These are phyloP conservation scores for Caranx melampygus DNA, from an alignment of 2,113 vertebrate species.

Conservation along the genomic window DNA sequence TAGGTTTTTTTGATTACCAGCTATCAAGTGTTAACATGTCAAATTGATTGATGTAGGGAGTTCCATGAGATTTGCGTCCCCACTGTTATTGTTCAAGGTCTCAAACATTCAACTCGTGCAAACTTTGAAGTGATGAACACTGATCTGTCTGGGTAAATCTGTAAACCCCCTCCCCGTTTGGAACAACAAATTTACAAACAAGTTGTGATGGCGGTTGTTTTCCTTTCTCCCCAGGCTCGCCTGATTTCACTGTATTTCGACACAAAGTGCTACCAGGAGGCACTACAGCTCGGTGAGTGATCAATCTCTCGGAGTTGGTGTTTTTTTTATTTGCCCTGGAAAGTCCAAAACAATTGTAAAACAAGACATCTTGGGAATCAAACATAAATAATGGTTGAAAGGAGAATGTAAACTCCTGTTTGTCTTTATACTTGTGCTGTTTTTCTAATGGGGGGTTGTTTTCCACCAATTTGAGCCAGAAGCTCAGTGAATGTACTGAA, in stretches of 20 bases:
- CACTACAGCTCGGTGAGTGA: conserved; percentile 92
- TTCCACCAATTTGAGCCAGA: not conserved
- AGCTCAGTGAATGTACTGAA: not conserved
- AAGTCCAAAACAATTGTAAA: not conserved
- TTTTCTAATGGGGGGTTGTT: not conserved
- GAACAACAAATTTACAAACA: not conserved
- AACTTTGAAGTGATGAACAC: not conserved
- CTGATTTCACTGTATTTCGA: conserved; percentile 98
- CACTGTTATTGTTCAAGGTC: not conserved
- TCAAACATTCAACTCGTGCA: not conserved
- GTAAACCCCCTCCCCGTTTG: too few relatives aligned
- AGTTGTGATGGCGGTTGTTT: not conserved
- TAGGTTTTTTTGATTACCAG: too few relatives aligned
- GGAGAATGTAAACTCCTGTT: not conserved
- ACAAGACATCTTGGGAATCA: not conserved
- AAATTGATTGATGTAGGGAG: too few relatives aligned
- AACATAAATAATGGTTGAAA: not conserved
- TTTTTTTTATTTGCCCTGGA: not conserved
- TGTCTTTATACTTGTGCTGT: not conserved
- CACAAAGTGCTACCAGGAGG: conserved; percentile 98
- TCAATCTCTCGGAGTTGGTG: not conserved
- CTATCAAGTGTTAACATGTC: too few relatives aligned
- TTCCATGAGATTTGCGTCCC: too few relatives aligned
- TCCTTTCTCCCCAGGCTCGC: conserved; percentile 86
- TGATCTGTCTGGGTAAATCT: not conserved